phyloP scores from a whole-genome alignment of 2,113 vertebrate genomes.

The Lepidothrix coronata region DNA sequence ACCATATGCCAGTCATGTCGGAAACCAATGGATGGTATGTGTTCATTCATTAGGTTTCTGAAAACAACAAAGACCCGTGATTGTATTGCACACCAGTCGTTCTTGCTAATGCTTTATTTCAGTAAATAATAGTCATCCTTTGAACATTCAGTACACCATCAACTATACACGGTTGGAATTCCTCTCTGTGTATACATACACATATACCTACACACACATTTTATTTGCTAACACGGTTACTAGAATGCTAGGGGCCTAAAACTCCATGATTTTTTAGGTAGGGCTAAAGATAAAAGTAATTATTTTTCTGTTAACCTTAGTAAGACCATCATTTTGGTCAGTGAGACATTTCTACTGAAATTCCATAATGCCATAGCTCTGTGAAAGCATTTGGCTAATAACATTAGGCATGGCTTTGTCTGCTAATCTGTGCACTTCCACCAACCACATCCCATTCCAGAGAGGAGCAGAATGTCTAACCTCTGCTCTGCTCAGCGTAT shows the following conservation, averaged over 20 bases:
- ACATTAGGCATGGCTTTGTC: not conserved
- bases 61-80: slow-evolving; percentile 64
- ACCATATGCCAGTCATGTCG: slow-evolving; percentile 78
- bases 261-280: not conserved
- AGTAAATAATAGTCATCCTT: slow-evolving; percentile 5
- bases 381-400: not conserved
- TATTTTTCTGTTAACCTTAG: not conserved
- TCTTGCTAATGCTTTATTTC: slow-evolving; percentile 42
- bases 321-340: not conserved
- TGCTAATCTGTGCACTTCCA: slow-evolving; percentile 15
- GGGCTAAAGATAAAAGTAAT: not conserved
- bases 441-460: not conserved
- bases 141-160: not conserved
- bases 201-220: not conserved
- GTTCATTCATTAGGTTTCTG: slow-evolving; percentile 65
- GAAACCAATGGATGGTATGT: slow-evolving; percentile 68
- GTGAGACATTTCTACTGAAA: slow-evolving; percentile 28
- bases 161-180: not conserved
- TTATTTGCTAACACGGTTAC: not conserved
- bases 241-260: not conserved
- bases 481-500: not conserved
- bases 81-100: slow-evolving; percentile 48
- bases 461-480: not conserved
- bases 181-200: not conserved
- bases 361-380: not conserved